Percentiles rank a stretch among this genome's conserved stretches.
Conservation (phyloP, 1,140 invertebrate genomes). For the Drosophila pseudoobscura region DNA sequence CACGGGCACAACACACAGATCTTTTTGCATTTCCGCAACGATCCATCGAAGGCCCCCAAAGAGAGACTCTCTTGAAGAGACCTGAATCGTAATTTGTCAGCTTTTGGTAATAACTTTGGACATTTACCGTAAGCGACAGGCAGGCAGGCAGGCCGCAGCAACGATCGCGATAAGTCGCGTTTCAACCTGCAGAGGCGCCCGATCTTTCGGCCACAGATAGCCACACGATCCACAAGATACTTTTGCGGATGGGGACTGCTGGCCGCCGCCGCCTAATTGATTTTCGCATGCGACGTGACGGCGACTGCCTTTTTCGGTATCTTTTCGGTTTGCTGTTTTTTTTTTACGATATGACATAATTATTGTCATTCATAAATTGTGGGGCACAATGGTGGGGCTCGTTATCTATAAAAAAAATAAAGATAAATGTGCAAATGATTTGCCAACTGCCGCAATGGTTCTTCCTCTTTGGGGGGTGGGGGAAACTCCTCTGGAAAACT, state of each 20-base stretch:
- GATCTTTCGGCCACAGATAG: slow-evolving; percentile 50
- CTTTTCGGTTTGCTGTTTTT: slow-evolving; percentile 14
- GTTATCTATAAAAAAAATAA: slow-evolving; percentile 48
- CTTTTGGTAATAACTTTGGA: slow-evolving; percentile 79
- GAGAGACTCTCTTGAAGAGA: slow-evolving; percentile 39
- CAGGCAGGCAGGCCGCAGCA: slow-evolving; percentile 2
- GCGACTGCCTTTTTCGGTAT: slow-evolving; percentile 23
- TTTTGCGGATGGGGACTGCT: slow-evolving; percentile 28
- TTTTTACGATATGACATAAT: slow-evolving; percentile 57
- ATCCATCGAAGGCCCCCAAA: slow-evolving; percentile 11
- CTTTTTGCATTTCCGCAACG: slow-evolving; percentile 66
- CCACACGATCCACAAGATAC: slow-evolving; percentile 62
- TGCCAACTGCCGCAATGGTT: slow-evolving; percentile 50
- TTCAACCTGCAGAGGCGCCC: slow-evolving; percentile 61
- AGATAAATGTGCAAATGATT: slow-evolving; percentile 56
- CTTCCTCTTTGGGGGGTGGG: slow-evolving; percentile 7
- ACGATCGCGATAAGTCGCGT: slow-evolving; percentile 60
- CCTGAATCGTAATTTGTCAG: slow-evolving; percentile 72
- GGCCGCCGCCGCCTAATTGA: slow-evolving; percentile 54
- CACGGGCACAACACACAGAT: slow-evolving; percentile 33
- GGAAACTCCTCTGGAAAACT: slow-evolving; percentile 7
- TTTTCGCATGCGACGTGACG: slow-evolving; percentile 70
- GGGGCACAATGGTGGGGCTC: slow-evolving; percentile 8
- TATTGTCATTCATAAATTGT: slow-evolving; percentile 75
- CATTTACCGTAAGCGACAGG: slow-evolving; percentile 71